Conservation (phyloP, 2,888 invertebrate species). For the Stictocephala bisonia region DNA sequence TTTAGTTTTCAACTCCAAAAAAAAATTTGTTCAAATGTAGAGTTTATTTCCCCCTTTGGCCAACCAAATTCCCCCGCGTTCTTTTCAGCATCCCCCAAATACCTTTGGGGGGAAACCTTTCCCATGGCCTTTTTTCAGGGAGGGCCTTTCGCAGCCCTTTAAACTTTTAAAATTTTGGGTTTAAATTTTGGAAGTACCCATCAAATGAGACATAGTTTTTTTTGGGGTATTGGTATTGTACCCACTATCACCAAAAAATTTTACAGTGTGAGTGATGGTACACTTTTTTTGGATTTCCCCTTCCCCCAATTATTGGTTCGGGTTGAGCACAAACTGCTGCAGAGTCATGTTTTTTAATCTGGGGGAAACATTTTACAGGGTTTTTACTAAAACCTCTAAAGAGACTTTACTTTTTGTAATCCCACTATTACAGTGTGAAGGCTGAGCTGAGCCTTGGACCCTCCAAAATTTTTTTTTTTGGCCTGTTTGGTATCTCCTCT, state of each 20-base stretch:
- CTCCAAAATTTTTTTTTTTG: not conserved
- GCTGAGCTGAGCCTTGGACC: conserved; percentile 15
- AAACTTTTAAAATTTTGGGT: not conserved
- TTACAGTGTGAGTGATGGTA: conserved; percentile 29
- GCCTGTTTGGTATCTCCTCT: not conserved
- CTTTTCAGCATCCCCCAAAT: not conserved
- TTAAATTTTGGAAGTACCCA: no score
- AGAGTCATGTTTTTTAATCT: conserved; percentile 19
- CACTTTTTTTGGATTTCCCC: conserved; percentile 10
- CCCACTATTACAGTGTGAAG: conserved; percentile 26
- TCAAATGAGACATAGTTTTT: conserved; percentile 28
- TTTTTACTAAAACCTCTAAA: conserved; percentile 23
- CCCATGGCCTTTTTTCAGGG: not conserved
- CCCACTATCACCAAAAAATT: conserved; percentile 30
- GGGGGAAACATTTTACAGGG: conserved; percentile 17
- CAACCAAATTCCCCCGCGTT: not conserved
- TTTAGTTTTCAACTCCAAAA: not conserved
- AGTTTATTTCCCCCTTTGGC: not conserved
- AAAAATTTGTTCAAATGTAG: not conserved
- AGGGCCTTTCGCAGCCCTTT: not conserved
- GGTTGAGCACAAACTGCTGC: conserved; percentile 39
- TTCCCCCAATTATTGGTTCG: conserved; percentile 17
- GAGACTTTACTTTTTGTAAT: conserved; percentile 10
- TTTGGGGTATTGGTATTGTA: conserved; percentile 20
- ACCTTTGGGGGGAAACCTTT: conserved; percentile 12